Evolutionary conservation across 2,797 vertebrate genomes (phyloP).

Genomic region (Poeciliopsis turneri): DNA sequence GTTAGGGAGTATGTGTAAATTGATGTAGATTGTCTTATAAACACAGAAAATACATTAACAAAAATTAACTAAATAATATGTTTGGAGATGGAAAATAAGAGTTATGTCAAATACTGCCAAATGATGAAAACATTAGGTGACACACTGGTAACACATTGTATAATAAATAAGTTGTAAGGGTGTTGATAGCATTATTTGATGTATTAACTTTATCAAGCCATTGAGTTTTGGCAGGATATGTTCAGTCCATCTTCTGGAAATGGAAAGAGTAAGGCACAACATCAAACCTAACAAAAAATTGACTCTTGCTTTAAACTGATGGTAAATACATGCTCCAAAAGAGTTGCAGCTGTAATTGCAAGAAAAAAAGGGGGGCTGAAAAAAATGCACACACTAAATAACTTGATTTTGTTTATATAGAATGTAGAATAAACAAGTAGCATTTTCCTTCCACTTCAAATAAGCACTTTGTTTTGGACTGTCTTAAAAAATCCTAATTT

Average conservation of each 20-base stretch:
- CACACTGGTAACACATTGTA: background rate
- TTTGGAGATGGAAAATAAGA: too few relatives aligned
- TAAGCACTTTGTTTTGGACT: background rate
- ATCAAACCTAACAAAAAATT: background rate
- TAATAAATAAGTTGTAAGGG: background rate
- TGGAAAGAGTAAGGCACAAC: background rate
- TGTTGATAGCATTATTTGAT: background rate
- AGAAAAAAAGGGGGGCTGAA: background rate
- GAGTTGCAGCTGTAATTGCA: background rate
- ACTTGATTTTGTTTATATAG: background rate
- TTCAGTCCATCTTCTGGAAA: too few relatives aligned
- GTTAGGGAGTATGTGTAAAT: background rate
- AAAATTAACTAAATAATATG: too few relatives aligned
- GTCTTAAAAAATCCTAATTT: background rate
- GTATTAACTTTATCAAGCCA: background rate
- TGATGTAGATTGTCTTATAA: too few relatives aligned
- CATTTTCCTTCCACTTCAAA: background rate
- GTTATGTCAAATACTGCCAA: too few relatives aligned
- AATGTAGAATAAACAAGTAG: too few relatives aligned
- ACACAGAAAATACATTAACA: too few relatives aligned
- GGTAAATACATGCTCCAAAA: background rate
- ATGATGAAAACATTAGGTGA: background rate
- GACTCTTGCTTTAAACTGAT: background rate
- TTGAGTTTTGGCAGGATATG: background rate
- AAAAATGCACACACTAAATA: background rate